Evolutionary conservation across 2,888 invertebrate species (phyloP), one percentile per base, ranked within the genome.

Genomic region (Noctua fimbriata): DNA sequence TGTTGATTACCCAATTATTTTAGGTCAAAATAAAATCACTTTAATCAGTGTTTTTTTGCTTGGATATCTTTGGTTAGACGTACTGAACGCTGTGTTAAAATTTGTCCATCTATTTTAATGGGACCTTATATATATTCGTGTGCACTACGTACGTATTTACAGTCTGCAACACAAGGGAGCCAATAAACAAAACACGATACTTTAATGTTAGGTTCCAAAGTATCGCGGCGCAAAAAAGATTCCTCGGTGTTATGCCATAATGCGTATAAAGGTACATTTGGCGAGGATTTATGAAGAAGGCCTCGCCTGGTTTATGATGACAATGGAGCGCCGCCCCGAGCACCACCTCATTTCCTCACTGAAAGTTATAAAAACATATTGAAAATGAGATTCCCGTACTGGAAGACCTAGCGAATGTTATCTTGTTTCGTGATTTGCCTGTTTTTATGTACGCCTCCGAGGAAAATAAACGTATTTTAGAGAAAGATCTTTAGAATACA

Each of bases 341-440:
- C 95, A 92, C 94, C 96, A 95, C 96, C 96, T 96, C 96, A 97
- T 97, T 96, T 97, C 96, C 97, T 95, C 93, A 94, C 95, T 92
- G 94, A 96, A 96, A 96, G 96, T 96, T 96, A 97, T 97, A 96
- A 97, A 97, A 96, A 96, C 97, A 96, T 97, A 97, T 97, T 97
- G 97, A 96, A 97, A 96, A 97, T 96, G 96, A 96, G 96, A 96
- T 96, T 95, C 96, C 92, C 94, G 93, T 93, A 90, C 92, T 92
- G 93, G 93, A 95, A 94, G 94, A 94, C 95, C 95, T 93, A 93
- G 93, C 93, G 93, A 96, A 94, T 95, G 95, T 95, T 96, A 96
- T 96, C 96, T 96, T 95, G 96, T 97, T 95, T 96, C 93, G 96
- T 95, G 95, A 96, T 96, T 96, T 94, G 94, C 94, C 94, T 94